Percentiles rank a stretch among this genome's conserved stretches.
Conservation (phyloP, 2,888 invertebrate species). For the Tenthredo notha region DNA sequence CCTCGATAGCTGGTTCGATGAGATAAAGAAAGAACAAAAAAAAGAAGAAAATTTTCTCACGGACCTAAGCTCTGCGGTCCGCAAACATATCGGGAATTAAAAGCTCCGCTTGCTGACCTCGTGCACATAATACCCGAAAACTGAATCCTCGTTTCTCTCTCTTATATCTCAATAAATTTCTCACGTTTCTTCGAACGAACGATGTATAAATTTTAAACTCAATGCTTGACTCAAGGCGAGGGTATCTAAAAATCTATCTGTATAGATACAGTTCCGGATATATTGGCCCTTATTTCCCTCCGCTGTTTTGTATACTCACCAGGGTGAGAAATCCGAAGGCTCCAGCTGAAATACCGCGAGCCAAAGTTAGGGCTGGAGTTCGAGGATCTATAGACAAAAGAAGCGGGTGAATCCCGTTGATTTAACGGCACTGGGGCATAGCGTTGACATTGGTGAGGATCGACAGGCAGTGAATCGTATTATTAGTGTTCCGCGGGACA, state of each 20-base stretch:
- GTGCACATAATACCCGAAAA: background rate
- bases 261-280: background rate
- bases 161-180: background rate
- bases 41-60: background rate
- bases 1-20: background rate
- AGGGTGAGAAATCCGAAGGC: conserved; percentile 46
- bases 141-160: background rate
- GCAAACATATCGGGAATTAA: background rate
- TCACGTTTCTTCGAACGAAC: conserved; percentile 23
- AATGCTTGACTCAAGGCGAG: background rate
- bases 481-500: conserved; percentile 47
- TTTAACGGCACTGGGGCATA: background rate
- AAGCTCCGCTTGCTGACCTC: background rate
- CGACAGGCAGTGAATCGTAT: conserved; percentile 44
- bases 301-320: conserved; percentile 28
- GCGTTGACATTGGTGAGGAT: conserved; percentile 22
- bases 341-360: conserved; percentile 4
- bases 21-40: background rate
- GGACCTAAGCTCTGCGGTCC: background rate
- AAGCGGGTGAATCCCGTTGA: conserved; percentile 17
- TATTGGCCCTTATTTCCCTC: conserved; percentile 47
- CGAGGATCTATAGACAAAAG: conserved; percentile 12
- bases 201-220: conserved; percentile 30
- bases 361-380: conserved; percentile 31
- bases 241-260: background rate